A percentile compares a stretch with the other conserved stretches of the same genome.
These are phyloP conservation scores for Macaca nemestrina DNA, from an alignment of 2,113 vertebrate species.

Conservation along the genomic window DNA sequence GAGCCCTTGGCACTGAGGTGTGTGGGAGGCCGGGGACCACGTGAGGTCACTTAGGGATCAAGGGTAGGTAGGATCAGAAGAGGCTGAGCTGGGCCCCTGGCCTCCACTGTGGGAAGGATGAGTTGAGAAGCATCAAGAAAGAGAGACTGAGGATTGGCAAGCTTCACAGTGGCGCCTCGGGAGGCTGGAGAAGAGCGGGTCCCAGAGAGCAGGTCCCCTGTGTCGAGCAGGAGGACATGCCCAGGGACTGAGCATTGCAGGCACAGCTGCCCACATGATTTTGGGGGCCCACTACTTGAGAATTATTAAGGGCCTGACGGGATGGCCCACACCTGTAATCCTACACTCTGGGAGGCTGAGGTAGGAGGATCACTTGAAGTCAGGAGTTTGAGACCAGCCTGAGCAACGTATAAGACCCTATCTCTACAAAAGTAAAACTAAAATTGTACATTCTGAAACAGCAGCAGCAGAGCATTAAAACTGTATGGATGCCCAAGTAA, in stretches of 20 bases:
- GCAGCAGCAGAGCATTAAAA: not conserved
- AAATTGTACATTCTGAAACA: not conserved
- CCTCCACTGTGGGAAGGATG: not conserved
- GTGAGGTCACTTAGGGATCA: fast-evolving
- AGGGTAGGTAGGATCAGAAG: not conserved
- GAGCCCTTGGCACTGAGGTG: not conserved
- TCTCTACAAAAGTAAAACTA: too few species aligned
- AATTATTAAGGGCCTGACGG: too few species aligned
- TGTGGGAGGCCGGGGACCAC: not conserved
- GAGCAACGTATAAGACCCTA: not conserved
- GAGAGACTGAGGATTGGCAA: not conserved
- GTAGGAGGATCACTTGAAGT: too few species aligned
- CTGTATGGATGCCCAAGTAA: too few species aligned
- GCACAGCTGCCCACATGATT: too few species aligned
- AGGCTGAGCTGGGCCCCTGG: not conserved
- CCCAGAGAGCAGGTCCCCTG: not conserved
- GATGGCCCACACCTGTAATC: too few species aligned
- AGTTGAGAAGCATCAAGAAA: not conserved
- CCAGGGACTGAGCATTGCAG: not conserved
- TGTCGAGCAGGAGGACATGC: not conserved
- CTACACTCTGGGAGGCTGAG: too few species aligned
- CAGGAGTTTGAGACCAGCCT: not conserved
- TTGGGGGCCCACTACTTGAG: too few species aligned
- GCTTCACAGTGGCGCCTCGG: fast-evolving
- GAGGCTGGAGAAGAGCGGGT: not conserved